These are phyloP conservation scores for Tarsius wallacei DNA, from an alignment of 2,797 vertebrate species.

Conservation along the genomic window DNA sequence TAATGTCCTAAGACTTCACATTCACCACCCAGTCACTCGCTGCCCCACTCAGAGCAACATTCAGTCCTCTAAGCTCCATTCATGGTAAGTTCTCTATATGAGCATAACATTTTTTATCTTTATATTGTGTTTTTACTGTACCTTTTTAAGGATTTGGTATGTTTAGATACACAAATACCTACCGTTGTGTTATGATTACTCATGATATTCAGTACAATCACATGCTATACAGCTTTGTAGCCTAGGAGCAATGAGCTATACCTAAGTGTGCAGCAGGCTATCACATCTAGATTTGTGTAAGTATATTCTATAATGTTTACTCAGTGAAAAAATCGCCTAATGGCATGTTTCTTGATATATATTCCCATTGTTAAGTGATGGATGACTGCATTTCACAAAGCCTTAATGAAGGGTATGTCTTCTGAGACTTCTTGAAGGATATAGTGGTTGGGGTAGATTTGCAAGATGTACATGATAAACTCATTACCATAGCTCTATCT, in stretches of 20 bases:
- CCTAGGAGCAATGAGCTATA: background rate
- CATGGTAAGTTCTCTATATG: background rate
- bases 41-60: background rate
- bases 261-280: background rate
- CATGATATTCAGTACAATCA: background rate
- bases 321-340: background rate
- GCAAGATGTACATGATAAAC: background rate
- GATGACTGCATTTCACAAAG: background rate
- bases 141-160: background rate
- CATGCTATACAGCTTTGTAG: background rate
- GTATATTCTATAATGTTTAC: background rate
- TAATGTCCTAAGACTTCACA: background rate
- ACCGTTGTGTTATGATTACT: background rate
- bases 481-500: background rate
- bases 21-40: background rate
- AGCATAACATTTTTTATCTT: background rate
- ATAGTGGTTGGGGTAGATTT: background rate
- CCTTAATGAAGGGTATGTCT: background rate
- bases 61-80: background rate
- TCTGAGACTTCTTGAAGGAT: background rate
- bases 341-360: background rate
- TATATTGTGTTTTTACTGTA: background rate
- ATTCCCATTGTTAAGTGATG: background rate
- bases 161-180: background rate
- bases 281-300: background rate